Conservation (phyloP, 2,888 invertebrate species). For the Rhogogaster chlorosoma region DNA sequence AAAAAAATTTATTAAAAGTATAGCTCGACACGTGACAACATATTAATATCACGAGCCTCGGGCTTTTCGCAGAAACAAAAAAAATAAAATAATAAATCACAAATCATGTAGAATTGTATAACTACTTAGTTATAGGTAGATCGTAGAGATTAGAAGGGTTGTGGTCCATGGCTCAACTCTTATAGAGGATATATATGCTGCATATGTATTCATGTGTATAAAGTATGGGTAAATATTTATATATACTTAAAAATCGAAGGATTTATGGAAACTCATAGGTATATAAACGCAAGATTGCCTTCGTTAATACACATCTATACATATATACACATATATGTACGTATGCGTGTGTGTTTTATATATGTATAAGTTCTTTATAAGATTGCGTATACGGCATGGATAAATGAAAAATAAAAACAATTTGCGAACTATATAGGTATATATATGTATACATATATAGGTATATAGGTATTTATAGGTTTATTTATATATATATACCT, state of each 20-base stretch:
- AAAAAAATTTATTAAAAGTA: constrained; percentile 41
- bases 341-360: constrained; percentile 44
- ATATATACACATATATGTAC: constrained; percentile 25
- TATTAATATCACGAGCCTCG: neutral
- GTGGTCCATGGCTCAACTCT: constrained; percentile 5
- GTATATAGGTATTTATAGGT: neutral
- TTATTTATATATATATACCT: neutral
- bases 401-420: constrained; percentile 24
- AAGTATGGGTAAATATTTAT: neutral
- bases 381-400: constrained; percentile 42
- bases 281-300: neutral
- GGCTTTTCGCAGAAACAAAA: neutral
- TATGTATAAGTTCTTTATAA: constrained; percentile 37
- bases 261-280: neutral
- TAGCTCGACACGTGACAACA: constrained; percentile 33
- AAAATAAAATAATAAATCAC: neutral
- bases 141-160: constrained; percentile 4
- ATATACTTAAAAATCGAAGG: neutral
- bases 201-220: neutral
- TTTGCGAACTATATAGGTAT: neutral
- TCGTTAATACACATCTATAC: neutral
- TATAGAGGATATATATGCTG: neutral
- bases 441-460: no score
- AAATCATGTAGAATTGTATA: constrained; percentile 28
- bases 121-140: constrained; percentile 5